phyloP scores from a whole-genome alignment of 1,140 invertebrate species.

The Neodiprion lecontei region DNA sequence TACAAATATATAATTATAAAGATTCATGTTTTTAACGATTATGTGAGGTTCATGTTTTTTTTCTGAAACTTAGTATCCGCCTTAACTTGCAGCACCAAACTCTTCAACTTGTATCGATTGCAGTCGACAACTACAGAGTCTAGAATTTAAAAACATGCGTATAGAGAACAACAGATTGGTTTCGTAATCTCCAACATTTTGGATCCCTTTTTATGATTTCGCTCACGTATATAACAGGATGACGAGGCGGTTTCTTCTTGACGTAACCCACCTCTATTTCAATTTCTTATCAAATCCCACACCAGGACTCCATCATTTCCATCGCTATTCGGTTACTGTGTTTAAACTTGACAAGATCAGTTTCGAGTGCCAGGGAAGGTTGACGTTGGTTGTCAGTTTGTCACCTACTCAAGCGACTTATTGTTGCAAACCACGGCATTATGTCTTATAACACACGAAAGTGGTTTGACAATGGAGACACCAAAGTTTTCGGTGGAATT shows the following conservation, averaged over 20 bases:
- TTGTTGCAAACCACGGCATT: too few species aligned
- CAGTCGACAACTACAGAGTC: too few species aligned
- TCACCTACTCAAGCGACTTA: not conserved
- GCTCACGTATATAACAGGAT: not conserved
- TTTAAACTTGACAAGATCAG: not conserved
- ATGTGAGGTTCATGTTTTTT: too few species aligned
- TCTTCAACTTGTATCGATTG: too few species aligned
- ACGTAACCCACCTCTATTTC: not conserved
- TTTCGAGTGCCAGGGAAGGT: not conserved
- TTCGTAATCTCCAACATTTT: not conserved
- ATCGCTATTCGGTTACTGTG: too few species aligned
- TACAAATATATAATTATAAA: too few species aligned
- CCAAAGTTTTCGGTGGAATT: too few species aligned
- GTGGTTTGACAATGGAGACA: too few species aligned
- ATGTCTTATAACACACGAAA: too few species aligned
- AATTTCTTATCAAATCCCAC: not conserved
- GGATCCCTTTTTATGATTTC: not conserved
- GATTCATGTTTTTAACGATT: too few species aligned
- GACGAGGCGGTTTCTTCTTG: not conserved
- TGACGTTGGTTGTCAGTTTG: not conserved
- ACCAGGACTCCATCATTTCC: not conserved
- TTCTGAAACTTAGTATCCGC: too few species aligned
- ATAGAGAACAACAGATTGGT: not conserved
- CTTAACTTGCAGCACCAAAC: too few species aligned
- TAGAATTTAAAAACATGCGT: not conserved